A percentile compares a stretch with the other conserved stretches of the same genome.
phyloP scores from a whole-genome alignment of 2,113 vertebrate species.

The Galemys pyrenaicus region DNA sequence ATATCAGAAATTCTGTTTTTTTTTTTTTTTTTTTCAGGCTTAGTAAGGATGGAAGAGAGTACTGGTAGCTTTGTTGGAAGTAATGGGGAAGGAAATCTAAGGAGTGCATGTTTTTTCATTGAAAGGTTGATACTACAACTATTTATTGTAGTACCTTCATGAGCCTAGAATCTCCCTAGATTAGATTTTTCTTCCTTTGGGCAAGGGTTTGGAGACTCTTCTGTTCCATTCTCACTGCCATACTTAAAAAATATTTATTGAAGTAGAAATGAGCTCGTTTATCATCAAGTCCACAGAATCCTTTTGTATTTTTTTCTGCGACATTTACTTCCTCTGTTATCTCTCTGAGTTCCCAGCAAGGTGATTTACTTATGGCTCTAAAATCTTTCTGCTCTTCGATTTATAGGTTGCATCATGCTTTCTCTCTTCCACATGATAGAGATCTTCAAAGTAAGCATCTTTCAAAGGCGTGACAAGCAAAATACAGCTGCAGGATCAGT shows the following conservation, averaged over 20 bases:
- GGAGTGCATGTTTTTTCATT: background rate
- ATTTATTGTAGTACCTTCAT: background rate
- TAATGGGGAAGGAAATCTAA: slow-evolving; percentile 70
- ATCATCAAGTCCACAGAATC: background rate
- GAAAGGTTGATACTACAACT: background rate
- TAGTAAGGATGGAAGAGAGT: background rate
- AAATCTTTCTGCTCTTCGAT: slow-evolving; percentile 37
- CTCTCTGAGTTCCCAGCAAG: background rate
- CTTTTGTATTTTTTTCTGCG: background rate
- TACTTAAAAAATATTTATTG: slow-evolving; percentile 12
- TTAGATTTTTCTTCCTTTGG: background rate
- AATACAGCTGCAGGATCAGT: slow-evolving; percentile 69
- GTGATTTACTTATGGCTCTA: background rate
- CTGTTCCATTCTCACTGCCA: background rate
- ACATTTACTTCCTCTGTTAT: background rate
- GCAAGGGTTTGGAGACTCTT: background rate
- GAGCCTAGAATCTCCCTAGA: background rate
- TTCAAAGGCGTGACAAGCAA: slow-evolving; percentile 67
- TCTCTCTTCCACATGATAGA: background rate
- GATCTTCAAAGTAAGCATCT: slow-evolving; percentile 70
- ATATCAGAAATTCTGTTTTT: background rate
- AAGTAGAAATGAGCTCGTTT: background rate
- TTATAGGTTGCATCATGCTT: background rate
- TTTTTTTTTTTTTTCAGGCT: background rate
- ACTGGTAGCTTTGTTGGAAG: background rate